These are phyloP conservation scores for Pseudomyrmex sp. DNA, from an alignment of 1,140 invertebrate species.

Conservation along the genomic window DNA sequence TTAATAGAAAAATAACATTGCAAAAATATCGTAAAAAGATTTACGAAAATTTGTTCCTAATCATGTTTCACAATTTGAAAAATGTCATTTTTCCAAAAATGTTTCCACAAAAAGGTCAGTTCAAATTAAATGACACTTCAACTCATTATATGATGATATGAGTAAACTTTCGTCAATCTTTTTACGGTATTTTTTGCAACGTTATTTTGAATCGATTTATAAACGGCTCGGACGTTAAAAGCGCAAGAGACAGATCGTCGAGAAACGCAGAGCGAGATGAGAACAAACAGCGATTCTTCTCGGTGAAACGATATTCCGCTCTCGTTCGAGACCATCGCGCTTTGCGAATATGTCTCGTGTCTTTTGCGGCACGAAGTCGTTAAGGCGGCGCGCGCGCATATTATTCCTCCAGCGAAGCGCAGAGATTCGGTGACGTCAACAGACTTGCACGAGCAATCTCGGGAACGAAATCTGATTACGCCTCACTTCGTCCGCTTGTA, in stretches of 20 bases:
- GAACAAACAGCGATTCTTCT: slow-evolving; percentile 39
- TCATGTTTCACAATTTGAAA: too few relatives aligned
- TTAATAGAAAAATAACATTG: too few relatives aligned
- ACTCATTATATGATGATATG: too few relatives aligned
- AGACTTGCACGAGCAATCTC: slow-evolving; percentile 78
- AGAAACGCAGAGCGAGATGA: neutral
- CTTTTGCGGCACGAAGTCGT: slow-evolving; percentile 39
- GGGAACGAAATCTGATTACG: slow-evolving; percentile 81
- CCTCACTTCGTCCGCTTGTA: slow-evolving; percentile 79
- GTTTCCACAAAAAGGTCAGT: too few relatives aligned
- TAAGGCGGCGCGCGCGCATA: slow-evolving; percentile 39
- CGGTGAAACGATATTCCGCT: slow-evolving; percentile 25
- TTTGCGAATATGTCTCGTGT: too few relatives aligned
- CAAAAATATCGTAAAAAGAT: too few relatives aligned
- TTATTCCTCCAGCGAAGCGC: slow-evolving; percentile 28
- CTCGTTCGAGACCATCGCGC: neutral
- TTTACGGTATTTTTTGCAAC: neutral
- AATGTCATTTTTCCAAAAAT: too few relatives aligned
- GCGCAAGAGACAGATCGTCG: neutral
- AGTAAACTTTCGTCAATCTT: too few relatives aligned
- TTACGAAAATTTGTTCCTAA: too few relatives aligned
- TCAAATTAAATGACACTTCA: too few relatives aligned
- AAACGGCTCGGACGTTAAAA: neutral
- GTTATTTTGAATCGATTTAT: too few relatives aligned
- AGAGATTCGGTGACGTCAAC: slow-evolving; percentile 47